Evolutionary conservation across 2,113 vertebrate genomes (phyloP).

Genomic region (Antigone vipio): DNA sequence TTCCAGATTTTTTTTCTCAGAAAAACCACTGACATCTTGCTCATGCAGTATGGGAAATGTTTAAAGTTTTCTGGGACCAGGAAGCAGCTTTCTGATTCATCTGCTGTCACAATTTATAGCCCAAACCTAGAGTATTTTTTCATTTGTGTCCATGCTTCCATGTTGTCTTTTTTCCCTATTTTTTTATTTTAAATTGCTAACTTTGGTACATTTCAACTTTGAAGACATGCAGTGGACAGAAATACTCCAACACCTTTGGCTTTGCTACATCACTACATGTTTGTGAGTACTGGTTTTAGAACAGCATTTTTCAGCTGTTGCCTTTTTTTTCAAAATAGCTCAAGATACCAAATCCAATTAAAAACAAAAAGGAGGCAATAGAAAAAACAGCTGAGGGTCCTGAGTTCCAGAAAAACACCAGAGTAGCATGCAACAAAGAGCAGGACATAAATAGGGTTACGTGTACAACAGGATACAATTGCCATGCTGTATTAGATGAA

Average conservation of each 20-base stretch:
- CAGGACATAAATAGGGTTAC: background rate
- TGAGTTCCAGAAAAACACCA: background rate
- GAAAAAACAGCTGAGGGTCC: background rate
- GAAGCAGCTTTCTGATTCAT: background rate
- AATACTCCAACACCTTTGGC: background rate
- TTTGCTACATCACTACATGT: background rate
- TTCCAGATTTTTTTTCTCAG: background rate
- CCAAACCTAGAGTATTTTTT: rapidly evolving
- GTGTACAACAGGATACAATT: background rate
- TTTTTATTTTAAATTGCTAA: background rate
- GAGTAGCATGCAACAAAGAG: background rate
- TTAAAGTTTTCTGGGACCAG: background rate
- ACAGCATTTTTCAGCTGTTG: background rate
- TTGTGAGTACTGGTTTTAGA: background rate
- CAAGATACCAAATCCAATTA: background rate
- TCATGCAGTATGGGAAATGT: background rate
- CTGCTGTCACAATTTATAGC: background rate
- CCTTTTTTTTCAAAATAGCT: background rate
- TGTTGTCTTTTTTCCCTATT: background rate
- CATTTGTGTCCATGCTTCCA: background rate
- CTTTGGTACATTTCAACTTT: background rate
- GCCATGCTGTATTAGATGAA: background rate
- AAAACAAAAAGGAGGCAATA: background rate
- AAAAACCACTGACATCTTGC: background rate
- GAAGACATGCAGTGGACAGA: background rate